Evolutionary conservation across 2,113 vertebrate genomes (phyloP), one percentile per base, ranked within the genome.

Genomic region (Alligator sinensis): DNA sequence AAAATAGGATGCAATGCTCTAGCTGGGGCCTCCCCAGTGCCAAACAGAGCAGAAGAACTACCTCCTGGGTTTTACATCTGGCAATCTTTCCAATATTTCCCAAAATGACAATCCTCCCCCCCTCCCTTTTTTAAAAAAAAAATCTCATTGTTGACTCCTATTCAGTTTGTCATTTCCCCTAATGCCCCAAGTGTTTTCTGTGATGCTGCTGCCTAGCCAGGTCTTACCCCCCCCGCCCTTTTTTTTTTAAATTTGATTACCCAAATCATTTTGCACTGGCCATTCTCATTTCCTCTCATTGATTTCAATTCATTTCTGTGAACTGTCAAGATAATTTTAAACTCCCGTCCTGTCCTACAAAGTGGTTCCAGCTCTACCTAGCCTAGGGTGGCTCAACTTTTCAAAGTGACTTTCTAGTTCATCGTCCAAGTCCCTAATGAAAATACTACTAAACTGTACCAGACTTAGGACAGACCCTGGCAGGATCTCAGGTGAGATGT

Each of bases 341-440:
- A 92, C 14, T 12, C 5, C 54, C 24, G 14, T 85, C 55, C 25
- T 9, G 60, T 60, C 38, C 57, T 34, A 59, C 34, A 87, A 47
- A 54, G 0, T 8, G 1, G 9, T 86, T 54, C 28, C 62, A 64
- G 30, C 47, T 1, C 27, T 70, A 2, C 84, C 85, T 61, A 28
- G 21, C 70, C 47, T 47, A 47, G 47, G 47, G 47, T 84, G 14
- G 17, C 82, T 90, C 78, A 86, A 58, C 30, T 59, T 80, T 72
- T 30, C 3, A 25, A 68, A 88, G 79, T 75, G 4, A 47, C 24
- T 59, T n/a, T 57, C 70, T 82, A 19, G 47, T 88, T 72, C 62
- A 80, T 63, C 74, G 62, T 38, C 34, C 85, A 90, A 62, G 80
- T 47, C 81, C 54, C 74, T 89, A 89, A n/a, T 14, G 86, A 30